A percentile compares a stretch with the other conserved stretches of the same genome.
These are phyloP conservation scores for Alitta virens DNA, from an alignment of 2,888 invertebrate species.

Conservation along the genomic window DNA sequence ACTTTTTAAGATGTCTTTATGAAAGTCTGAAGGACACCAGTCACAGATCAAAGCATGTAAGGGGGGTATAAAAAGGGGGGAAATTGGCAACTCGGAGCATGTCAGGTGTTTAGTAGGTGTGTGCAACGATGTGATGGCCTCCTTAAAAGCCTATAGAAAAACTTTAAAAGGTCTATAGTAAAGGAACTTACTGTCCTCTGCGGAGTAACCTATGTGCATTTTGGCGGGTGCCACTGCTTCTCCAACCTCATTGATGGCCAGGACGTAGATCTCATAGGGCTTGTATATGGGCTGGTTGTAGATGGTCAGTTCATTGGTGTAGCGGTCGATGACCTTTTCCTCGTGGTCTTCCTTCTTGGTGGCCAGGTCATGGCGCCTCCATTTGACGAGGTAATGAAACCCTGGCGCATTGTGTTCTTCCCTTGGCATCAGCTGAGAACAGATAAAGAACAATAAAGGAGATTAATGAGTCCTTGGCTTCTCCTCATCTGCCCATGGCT, in stretches of 20 bases:
- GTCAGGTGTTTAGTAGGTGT: too few species aligned
- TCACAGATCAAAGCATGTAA: too few species aligned
- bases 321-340: slow-evolving; percentile 17
- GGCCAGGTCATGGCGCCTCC: slow-evolving; percentile 21
- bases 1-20: too few species aligned
- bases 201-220: slow-evolving; percentile 30
- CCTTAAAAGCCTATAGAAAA: too few species aligned
- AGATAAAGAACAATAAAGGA: neutral
- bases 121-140: too few species aligned
- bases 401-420: slow-evolving; percentile 33
- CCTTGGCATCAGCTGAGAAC: slow-evolving; percentile 24
- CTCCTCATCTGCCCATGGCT: too few species aligned
- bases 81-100: too few species aligned
- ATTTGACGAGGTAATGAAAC: slow-evolving; percentile 31
- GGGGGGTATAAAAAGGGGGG: too few species aligned
- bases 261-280: slow-evolving; percentile 31
- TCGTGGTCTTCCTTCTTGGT: slow-evolving; percentile 1
- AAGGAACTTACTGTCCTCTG: slow-evolving; percentile 28
- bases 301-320: slow-evolving; percentile 17
- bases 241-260: slow-evolving; percentile 30
- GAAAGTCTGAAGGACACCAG: too few species aligned
- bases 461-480: too few species aligned
- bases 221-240: slow-evolving; percentile 28
- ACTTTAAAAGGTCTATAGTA: too few species aligned
- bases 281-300: slow-evolving; percentile 28